Percentiles rank a stretch among this genome's conserved stretches.
Conservation (phyloP, 2,888 invertebrate species). For the Monoplex corrugatus region DNA sequence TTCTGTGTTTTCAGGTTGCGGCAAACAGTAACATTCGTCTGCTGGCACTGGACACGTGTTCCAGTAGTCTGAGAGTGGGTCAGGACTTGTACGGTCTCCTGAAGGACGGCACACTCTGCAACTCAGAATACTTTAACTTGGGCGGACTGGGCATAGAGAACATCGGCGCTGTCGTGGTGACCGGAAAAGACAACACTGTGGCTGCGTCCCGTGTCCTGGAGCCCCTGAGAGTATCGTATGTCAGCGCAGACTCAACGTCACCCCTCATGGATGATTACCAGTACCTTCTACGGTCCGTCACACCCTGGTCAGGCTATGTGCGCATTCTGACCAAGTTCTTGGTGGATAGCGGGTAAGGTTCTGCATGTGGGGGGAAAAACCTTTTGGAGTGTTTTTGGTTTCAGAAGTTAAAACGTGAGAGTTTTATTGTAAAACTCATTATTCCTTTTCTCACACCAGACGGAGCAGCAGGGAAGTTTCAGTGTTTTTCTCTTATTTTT, state of each 20-base stretch:
- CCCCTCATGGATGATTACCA: conserved; percentile 66
- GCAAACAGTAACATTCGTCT: conserved; percentile 61
- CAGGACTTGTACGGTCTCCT: conserved; percentile 77
- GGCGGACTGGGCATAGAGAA: conserved; percentile 58
- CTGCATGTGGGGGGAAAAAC: no score
- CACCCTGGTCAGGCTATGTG: conserved; percentile 60
- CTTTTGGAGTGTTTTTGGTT: no score
- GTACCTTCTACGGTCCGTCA: conserved; percentile 73
- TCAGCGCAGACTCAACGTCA: conserved; percentile 72
- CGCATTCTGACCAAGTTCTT: conserved; percentile 24
- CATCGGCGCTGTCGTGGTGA: conserved; percentile 76
- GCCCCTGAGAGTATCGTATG: conserved; percentile 83
- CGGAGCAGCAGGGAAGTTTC: no score
- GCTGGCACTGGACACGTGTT: conserved; percentile 75
- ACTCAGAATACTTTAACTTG: conserved; percentile 61
- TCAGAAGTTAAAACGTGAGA: no score
- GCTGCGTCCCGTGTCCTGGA: conserved; percentile 82
- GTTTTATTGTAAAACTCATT: no score
- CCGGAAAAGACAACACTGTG: conserved; percentile 69
- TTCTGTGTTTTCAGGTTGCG: conserved; percentile 23
- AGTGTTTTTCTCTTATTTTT: no score
- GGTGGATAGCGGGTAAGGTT: conserved; percentile 24
- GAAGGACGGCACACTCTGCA: conserved; percentile 73
- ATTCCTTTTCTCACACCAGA: no score
- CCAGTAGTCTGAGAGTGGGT: conserved; percentile 69